phyloP scores from a whole-genome alignment of 2,797 vertebrate genomes.

The Macropus fuliginosus region DNA sequence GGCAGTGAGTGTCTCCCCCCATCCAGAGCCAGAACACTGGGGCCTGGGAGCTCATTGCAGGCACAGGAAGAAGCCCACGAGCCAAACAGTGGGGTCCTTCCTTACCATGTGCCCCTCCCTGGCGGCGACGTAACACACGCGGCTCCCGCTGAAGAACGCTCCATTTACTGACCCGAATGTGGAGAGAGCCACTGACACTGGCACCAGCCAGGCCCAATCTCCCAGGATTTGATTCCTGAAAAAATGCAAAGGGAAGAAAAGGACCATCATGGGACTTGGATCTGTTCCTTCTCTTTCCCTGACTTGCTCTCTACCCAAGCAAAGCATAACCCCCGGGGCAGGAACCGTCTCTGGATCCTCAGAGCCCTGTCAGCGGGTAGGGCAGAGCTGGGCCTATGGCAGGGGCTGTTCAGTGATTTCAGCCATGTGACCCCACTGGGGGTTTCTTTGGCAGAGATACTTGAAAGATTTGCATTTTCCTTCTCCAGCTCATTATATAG shows the following conservation, averaged over 20 bases:
- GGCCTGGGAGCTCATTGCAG: background rate
- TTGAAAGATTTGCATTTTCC: background rate
- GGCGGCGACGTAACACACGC: conserved; percentile 91
- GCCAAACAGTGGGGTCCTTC: background rate
- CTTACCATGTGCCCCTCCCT: conserved; percentile 94
- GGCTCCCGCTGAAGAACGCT: conserved; percentile 91
- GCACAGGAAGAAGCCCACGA: background rate
- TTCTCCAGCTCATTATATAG: background rate
- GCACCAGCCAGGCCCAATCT: conserved; percentile 93
- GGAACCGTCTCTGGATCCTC: background rate
- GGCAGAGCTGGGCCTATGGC: background rate
- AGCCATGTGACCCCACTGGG: too few relatives aligned
- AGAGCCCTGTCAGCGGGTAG: background rate
- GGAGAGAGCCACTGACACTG: conserved; percentile 90
- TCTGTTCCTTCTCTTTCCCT: background rate
- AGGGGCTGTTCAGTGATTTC: background rate
- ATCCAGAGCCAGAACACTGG: too few relatives aligned
- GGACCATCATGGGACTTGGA: too few relatives aligned
- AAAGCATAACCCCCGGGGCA: background rate
- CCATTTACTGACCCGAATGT: conserved; percentile 92
- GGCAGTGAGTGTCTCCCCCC: background rate
- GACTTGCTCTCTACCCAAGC: too few relatives aligned
- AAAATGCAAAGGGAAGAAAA: background rate
- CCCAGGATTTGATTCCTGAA: conserved; percentile 92
- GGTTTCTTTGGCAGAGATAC: background rate